Base-by-base conservation (phyloP, 2,113 vertebrate genomes). In the Holacanthus passer region DNA sequence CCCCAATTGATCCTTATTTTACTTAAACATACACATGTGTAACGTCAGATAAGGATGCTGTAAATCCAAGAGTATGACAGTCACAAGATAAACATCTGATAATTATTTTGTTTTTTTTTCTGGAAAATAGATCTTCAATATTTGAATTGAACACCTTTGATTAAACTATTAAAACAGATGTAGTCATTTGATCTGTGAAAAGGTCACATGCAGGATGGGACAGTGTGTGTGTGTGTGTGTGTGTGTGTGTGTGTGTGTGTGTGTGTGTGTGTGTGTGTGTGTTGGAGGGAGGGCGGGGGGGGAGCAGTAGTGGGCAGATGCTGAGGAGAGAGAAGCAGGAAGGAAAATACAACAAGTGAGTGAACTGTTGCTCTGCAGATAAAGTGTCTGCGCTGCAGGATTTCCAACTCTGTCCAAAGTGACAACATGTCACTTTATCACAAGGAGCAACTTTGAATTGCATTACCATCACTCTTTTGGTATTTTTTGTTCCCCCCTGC, bases 311-410 rank as follows among this genome's bases (percentile, higher is more conserved):
- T 37, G 73, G 88, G 77, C 68, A 82, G 84, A 87, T 82, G 82
- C 67, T 73, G 88, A 66, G 83, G 77, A 86, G 76, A 88, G 77
- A 88, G 81, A 67, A 88, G 87, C 79, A 83, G 85, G 84, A 83
- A 77, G 41, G 79, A 81, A 85, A 81, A 91, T 75, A 94, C 88
- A 94, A 95, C 94, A 95, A 94, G 95, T 95, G 93, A 94, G 83
- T 81, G 85, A 95, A 95, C 94, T 95, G 94, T 95, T 95, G 94
- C 94, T 86, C 89, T 65, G 79, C 69, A 58, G 70, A 73, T 82
- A 79, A 89, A 88, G 84, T 89, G 79, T 60, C 85, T 50, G 41
- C n/a, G 75, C 84, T n/a, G 52, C 70, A 31, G 72, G 70, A 74
- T 80, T 76, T 78, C 48, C 19, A 89, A 91, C 74, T 88, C 47